Evolutionary conservation across 2,888 invertebrate genomes (phyloP).

Genomic region (Monoplex corrugatus): DNA sequence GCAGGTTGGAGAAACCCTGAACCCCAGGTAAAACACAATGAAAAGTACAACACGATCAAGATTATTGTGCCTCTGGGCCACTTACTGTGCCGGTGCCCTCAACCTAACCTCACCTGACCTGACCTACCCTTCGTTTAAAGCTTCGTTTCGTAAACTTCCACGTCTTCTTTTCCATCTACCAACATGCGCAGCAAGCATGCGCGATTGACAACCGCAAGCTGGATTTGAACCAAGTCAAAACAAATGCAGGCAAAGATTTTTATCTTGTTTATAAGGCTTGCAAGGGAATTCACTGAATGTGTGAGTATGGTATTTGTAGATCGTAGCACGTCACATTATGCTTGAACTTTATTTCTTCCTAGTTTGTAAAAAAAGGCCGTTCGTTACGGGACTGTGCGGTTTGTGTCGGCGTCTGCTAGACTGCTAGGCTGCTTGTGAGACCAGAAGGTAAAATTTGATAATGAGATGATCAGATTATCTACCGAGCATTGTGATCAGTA

Average conservation of each 20-base stretch:
- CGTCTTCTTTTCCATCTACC: conserved; percentile 11
- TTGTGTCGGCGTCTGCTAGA: conserved; percentile 31
- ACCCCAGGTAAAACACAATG: conserved; percentile 7
- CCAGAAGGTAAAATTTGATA: conserved; percentile 30
- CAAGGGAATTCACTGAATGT: not conserved
- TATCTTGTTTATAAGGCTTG: not conserved
- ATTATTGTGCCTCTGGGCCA: not conserved
- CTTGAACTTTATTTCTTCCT: not conserved
- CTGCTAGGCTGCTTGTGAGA: not conserved
- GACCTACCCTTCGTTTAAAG: not conserved
- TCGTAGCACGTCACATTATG: not conserved
- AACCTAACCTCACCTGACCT: conserved; percentile 20
- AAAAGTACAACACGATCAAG: not conserved
- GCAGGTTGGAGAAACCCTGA: not conserved
- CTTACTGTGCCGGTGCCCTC: not conserved
- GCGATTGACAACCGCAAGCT: conserved; percentile 49
- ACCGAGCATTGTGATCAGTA: too few relatives aligned
- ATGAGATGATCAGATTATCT: conserved; percentile 22
- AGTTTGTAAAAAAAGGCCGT: not conserved
- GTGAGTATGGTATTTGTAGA: not conserved
- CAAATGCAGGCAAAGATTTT: not conserved
- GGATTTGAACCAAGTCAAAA: conserved; percentile 42
- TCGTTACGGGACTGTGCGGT: not conserved
- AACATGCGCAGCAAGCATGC: conserved; percentile 46
- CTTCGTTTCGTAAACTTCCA: conserved; percentile 1